These are phyloP conservation scores for Zelostemma sp. DNA, from an alignment of 1,140 invertebrate species.

Conservation along the genomic window DNA sequence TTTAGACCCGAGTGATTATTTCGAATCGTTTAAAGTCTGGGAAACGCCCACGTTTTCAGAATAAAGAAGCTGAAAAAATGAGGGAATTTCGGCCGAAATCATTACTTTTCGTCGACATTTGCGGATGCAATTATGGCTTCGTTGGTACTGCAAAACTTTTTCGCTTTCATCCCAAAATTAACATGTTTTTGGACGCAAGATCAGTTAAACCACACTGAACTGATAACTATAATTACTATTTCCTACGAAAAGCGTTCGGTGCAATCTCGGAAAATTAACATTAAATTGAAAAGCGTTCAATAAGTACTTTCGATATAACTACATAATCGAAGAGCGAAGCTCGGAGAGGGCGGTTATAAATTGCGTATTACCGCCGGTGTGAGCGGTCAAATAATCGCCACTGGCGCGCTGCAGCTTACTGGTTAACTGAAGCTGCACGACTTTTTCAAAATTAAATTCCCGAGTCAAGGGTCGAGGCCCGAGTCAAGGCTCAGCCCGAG, in stretches of 20 bases:
- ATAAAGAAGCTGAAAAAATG: too few relatives aligned
- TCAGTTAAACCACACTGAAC: too few relatives aligned
- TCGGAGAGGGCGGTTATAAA: constrained; percentile 46
- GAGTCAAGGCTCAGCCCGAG: constrained; percentile 37
- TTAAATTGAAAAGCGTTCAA: constrained; percentile 28
- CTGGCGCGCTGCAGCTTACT: constrained; percentile 34
- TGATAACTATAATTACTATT: neutral
- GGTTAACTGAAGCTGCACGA: constrained; percentile 48
- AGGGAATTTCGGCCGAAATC: too few relatives aligned
- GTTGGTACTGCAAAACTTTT: too few relatives aligned
- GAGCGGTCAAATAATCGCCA: constrained; percentile 55
- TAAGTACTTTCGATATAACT: constrained; percentile 47
- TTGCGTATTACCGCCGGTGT: constrained; percentile 50
- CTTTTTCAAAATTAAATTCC: constrained; percentile 52
- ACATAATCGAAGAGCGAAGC: constrained; percentile 40
- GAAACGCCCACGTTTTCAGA: too few relatives aligned
- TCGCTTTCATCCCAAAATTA: too few relatives aligned
- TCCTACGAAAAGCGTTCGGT: constrained; percentile 10
- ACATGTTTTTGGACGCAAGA: too few relatives aligned
- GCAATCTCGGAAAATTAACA: constrained; percentile 32
- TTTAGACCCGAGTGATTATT: too few relatives aligned
- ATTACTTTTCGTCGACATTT: too few relatives aligned
- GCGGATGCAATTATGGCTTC: too few relatives aligned
- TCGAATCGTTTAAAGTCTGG: too few relatives aligned
- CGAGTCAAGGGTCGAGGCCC: constrained; percentile 46